Percentiles rank a stretch among this genome's conserved stretches.
Conservation (phyloP, 2,797 vertebrate genomes). For the Heliangelus exortis region DNA sequence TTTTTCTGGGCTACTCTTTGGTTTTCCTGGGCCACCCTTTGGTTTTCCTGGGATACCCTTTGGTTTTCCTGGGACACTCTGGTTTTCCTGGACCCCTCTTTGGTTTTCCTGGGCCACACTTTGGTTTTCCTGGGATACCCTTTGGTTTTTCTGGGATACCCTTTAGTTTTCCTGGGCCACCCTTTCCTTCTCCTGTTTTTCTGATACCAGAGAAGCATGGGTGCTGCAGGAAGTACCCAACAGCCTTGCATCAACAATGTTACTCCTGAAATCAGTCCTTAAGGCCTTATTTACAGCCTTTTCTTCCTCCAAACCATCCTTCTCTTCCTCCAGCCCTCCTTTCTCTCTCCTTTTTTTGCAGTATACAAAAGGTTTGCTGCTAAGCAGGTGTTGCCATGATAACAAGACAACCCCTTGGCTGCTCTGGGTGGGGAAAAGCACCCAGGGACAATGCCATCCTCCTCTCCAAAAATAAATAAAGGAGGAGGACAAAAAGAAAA, state of each 20-base stretch:
- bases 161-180: not conserved
- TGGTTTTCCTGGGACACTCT: too few relatives aligned
- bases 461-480: constrained; percentile 36
- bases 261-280: not conserved
- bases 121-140: too few relatives aligned
- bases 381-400: constrained; percentile 58
- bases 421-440: not conserved
- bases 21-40: too few relatives aligned
- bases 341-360: not conserved
- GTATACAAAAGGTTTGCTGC: constrained; percentile 31
- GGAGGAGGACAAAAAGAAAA: not conserved
- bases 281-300: not conserved
- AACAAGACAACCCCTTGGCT: constrained; percentile 1
- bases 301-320: not conserved
- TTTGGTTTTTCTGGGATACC: too few relatives aligned
- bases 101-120: too few relatives aligned
- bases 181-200: not conserved
- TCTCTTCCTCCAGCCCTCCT: not conserved
- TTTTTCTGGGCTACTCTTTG: too few relatives aligned
- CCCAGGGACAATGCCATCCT: not conserved
- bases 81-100: too few relatives aligned
- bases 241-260: fast-evolving
- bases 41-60: too few relatives aligned
- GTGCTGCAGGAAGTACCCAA: not conserved
- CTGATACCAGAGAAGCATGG: fast-evolving